phyloP scores from a whole-genome alignment of 1,140 invertebrate genomes.

The Temnothorax nylanderi region DNA sequence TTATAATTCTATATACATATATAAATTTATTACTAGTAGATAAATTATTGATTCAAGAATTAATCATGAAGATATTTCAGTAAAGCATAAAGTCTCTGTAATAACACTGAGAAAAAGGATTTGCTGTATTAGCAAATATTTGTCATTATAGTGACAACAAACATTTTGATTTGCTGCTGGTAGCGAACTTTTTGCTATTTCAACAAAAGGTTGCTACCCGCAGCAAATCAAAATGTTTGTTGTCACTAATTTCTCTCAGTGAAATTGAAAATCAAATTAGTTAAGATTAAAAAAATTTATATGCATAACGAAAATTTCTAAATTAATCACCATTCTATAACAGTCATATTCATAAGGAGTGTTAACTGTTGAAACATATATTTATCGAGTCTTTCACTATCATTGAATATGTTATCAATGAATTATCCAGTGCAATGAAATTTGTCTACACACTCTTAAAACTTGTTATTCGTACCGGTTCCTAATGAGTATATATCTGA shows the following conservation, averaged over 20 bases:
- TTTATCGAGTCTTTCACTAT: not conserved
- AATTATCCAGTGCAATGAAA: not conserved
- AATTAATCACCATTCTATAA: not conserved
- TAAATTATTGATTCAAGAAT: not conserved
- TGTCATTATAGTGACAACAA: no score
- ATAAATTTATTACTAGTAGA: not conserved
- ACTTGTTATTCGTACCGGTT: not conserved
- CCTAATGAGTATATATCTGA: not conserved
- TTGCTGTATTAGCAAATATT: no score
- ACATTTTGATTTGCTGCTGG: no score
- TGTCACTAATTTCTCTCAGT: no score
- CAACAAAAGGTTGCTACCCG: no score
- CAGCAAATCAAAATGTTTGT: no score
- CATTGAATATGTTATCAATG: not conserved
- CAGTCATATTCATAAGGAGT: not conserved
- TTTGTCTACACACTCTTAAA: constrained; percentile 19
- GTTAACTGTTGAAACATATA: not conserved
- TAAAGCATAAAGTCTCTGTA: not conserved
- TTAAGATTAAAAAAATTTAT: no score
- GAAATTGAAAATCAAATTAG: no score
- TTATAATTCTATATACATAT: constrained; percentile 1
- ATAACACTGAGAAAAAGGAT: not conserved
- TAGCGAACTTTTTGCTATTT: no score
- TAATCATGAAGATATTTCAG: not conserved
- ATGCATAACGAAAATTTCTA: not conserved